Conservation (phyloP, 2,797 vertebrate genomes). For the Tolypeutes matacus region DNA sequence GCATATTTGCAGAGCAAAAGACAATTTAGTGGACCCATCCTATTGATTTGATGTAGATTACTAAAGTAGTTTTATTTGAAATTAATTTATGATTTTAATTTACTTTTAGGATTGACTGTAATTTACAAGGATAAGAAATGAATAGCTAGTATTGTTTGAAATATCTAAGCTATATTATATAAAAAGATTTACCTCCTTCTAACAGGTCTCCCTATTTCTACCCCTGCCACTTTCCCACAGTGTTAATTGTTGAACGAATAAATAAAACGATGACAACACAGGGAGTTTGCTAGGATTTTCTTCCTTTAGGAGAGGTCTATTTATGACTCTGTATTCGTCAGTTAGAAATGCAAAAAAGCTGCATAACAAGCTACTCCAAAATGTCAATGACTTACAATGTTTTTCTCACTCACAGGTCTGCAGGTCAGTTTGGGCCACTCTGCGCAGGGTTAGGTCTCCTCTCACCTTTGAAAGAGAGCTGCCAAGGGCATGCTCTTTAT, state of each 20-base stretch:
- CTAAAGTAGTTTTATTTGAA: neutral
- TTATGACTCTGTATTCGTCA: neutral
- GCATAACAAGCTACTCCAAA: neutral
- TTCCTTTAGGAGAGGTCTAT: neutral
- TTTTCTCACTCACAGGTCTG: neutral
- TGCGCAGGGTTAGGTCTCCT: neutral
- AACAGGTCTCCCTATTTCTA: neutral
- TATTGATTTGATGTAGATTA: neutral
- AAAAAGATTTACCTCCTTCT: slow-evolving; percentile 29
- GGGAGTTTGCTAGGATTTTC: neutral
- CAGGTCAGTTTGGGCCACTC: neutral
- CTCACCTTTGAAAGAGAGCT: neutral
- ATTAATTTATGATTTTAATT: slow-evolving; percentile 15
- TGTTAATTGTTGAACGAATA: neutral
- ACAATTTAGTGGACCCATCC: neutral
- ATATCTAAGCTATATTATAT: neutral
- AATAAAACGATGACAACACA: neutral
- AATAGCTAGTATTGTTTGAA: neutral
- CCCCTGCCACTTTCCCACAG: neutral
- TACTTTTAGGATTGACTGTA: neutral
- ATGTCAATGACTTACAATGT: neutral
- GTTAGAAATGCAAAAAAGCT: neutral
- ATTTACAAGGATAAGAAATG: slow-evolving; percentile 37
- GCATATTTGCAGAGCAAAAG: neutral
- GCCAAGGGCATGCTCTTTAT: too few relatives aligned